Conservation (phyloP, 2,113 vertebrate genomes). For the Chloropsis hardwickii region DNA sequence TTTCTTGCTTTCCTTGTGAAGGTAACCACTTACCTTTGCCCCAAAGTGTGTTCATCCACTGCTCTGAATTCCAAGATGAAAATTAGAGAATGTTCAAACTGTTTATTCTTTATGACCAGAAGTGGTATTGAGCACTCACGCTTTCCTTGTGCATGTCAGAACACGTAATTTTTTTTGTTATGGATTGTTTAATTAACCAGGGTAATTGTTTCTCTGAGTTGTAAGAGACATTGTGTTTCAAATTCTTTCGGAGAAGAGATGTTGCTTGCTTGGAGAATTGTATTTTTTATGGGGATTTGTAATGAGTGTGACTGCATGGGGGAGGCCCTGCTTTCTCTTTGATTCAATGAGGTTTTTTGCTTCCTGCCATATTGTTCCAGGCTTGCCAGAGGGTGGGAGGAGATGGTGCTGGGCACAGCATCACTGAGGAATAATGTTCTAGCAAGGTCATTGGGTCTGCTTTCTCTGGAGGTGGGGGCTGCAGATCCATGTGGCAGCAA, state of each 20-base stretch:
- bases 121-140: background rate
- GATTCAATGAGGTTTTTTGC: background rate
- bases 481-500: background rate
- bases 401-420: background rate
- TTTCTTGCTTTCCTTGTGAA: background rate
- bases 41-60: background rate
- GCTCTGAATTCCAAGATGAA: background rate
- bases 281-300: background rate
- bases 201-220: background rate
- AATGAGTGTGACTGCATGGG: background rate
- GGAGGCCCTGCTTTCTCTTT: background rate
- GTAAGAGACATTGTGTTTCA: background rate
- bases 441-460: background rate
- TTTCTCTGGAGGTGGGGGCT: background rate
- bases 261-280: background rate
- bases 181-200: background rate
- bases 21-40: background rate
- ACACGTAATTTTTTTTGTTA: background rate
- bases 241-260: background rate
- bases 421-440: accelerated
- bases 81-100: background rate
- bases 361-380: background rate
- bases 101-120: background rate
- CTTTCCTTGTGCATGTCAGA: background rate
- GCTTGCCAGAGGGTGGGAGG: background rate